A percentile compares a stretch with the other conserved stretches of the same genome.
These are phyloP conservation scores for Rhombomys opimus DNA, from an alignment of 2,113 vertebrate species.

Conservation along the genomic window DNA sequence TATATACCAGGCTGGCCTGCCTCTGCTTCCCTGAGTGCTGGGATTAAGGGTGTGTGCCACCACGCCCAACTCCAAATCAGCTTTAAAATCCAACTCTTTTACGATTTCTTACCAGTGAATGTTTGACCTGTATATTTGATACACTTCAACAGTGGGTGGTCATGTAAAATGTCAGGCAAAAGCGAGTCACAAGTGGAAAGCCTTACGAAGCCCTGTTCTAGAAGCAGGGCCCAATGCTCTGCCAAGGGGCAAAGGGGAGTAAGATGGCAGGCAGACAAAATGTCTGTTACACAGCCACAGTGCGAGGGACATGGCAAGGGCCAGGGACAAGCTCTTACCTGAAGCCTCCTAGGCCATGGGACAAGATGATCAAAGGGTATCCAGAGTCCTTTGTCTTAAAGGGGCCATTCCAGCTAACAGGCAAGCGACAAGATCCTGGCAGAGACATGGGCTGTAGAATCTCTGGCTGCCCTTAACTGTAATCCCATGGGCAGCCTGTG, in stretches of 20 bases:
- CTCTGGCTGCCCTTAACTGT: not conserved
- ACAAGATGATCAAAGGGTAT: conserved; percentile 90
- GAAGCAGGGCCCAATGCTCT: not conserved
- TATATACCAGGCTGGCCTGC: no score
- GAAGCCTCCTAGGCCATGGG: conserved; percentile 88
- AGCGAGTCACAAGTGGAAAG: not conserved
- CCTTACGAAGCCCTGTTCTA: not conserved
- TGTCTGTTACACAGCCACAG: not conserved
- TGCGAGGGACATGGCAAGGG: not conserved
- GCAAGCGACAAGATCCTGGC: conserved; percentile 85
- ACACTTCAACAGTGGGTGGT: not conserved
- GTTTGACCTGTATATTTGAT: not conserved
- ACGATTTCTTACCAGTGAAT: not conserved
- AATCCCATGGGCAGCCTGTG: not conserved
- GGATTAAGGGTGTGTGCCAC: no score
- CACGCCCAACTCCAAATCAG: no score
- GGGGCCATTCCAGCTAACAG: conserved; percentile 85
- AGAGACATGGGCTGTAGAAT: conserved; percentile 50
- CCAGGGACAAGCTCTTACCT: conserved; percentile 80
- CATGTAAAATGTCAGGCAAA: not conserved
- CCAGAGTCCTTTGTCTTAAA: conserved; percentile 78
- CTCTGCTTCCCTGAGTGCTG: no score
- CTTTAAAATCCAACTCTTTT: not conserved
- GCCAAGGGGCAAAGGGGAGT: not conserved
- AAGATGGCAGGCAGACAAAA: conserved; percentile 32